These are phyloP conservation scores for Onychomys arenicola DNA, from an alignment of 2,797 vertebrate species.

Conservation along the genomic window DNA sequence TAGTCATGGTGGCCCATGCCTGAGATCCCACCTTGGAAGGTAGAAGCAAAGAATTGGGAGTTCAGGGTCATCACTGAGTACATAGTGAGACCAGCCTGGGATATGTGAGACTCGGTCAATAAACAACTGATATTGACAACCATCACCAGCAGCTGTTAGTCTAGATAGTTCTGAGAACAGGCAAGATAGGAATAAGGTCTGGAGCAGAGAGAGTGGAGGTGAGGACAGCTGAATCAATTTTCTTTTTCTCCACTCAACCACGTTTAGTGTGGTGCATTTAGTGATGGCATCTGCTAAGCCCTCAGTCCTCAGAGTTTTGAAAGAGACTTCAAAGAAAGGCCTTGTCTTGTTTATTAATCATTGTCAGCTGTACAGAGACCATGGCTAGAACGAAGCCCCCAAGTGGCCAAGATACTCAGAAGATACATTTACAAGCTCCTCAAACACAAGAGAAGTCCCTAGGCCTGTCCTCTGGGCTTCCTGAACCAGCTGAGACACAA, in stretches of 20 bases:
- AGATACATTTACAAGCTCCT: not conserved
- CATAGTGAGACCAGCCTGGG: not conserved
- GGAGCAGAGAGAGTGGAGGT: not conserved
- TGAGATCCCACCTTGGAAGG: not conserved
- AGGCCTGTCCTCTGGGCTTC: not conserved
- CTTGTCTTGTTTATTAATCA: constrained; percentile 5
- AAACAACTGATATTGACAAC: not conserved
- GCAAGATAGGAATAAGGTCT: not conserved
- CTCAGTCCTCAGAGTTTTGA: not conserved
- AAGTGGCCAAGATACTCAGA: not conserved
- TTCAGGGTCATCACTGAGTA: not conserved
- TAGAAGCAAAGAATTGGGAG: not conserved
- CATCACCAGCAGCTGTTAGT: not conserved
- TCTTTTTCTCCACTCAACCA: constrained; percentile 5
- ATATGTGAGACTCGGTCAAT: not conserved
- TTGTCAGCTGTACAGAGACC: not conserved
- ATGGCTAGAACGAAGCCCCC: not conserved
- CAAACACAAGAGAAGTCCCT: not conserved
- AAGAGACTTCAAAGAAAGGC: not conserved
- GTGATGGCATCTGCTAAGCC: not conserved
- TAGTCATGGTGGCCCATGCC: not conserved
- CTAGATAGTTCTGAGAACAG: not conserved
- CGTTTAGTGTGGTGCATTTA: not conserved
- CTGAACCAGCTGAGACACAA: not conserved
- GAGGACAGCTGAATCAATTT: not conserved